A percentile compares a stretch with the other conserved stretches of the same genome.
Conservation (phyloP, 2,113 vertebrate species). For the Falcunculus frontatus region DNA sequence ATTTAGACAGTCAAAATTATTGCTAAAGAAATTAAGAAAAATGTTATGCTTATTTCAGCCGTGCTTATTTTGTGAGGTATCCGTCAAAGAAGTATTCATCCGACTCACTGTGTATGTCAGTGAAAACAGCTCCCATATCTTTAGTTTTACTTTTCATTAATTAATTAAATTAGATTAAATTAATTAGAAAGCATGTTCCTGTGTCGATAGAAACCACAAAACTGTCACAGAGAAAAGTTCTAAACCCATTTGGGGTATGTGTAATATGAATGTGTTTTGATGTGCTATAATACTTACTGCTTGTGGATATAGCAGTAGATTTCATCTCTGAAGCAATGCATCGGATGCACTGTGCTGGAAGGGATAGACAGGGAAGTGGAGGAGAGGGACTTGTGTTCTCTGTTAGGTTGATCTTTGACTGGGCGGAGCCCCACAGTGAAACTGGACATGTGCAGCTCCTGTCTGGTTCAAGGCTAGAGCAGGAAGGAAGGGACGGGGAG, state of each 20-base stretch:
- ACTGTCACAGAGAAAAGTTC: neutral
- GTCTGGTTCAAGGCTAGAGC: neutral
- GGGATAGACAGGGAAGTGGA: neutral
- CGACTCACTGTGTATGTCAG: neutral
- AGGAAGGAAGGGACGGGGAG: neutral
- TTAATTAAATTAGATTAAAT: neutral
- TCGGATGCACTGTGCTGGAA: rapidly evolving
- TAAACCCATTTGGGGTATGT: neutral
- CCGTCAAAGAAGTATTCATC: neutral
- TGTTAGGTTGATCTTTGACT: neutral
- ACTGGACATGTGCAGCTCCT: neutral
- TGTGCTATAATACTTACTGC: neutral
- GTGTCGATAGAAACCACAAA: neutral
- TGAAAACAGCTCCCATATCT: neutral
- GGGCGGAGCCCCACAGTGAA: neutral
- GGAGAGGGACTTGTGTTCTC: neutral
- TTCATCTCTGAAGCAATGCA: neutral
- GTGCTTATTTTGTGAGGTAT: neutral
- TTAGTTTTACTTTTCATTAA: neutral
- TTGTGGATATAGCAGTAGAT: neutral
- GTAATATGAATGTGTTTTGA: neutral
- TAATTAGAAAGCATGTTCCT: neutral
- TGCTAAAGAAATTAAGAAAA: neutral
- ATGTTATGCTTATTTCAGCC: neutral
- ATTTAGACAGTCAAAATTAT: neutral